Base-by-base conservation (phyloP, 2,797 vertebrate species). In the Chiroxiphia lanceolata region DNA sequence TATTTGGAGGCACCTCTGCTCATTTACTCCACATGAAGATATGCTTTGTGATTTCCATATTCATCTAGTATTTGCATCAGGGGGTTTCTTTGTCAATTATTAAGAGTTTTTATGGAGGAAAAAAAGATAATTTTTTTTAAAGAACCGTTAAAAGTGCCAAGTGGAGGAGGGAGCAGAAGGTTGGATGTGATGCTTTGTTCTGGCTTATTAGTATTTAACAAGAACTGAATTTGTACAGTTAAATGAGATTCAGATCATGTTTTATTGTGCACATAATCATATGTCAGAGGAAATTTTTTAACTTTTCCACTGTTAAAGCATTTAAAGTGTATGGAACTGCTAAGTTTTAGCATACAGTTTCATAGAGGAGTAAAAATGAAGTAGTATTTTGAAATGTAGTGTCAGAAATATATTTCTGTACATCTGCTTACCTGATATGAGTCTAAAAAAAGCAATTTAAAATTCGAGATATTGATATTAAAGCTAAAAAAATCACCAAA, bases 151-250 rank as follows among this genome's bases (percentile, higher is more conserved):
- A 89, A 65, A 17, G 16, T 83, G 45, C 80, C 71, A 93, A 77
- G 42, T 67, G n/a, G 34, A 76, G 82, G 85, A 77, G 15, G n/a
- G 25, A 61, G 60, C 51, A 86, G 63, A 85, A 90, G 29, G 48
- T 59, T 84, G 33, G n/a, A 69, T 75, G 44, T 16, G 57, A 56
- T 93, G 22, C n/a, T 88, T 90, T 88, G 36, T 60, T 85, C 71
- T 89, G 34, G 15, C 21, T 94, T 87, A 92, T 96, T 72, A 90
- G 53, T 82, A 91, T 87, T 90, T 87, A 93, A 91, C 48, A 65
- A 83, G 65, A 81, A 90, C 68, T 74, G 50, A 71, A 87, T 93
- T 95, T 84, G 53, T 93, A 71, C 33, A 67, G 64, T 67, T 94
- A 87, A 72, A 87, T 83, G 80, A 56, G 54, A 93, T 81, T 71